phyloP scores from a whole-genome alignment of 2,888 invertebrate genomes.

The Macaria notata region DNA sequence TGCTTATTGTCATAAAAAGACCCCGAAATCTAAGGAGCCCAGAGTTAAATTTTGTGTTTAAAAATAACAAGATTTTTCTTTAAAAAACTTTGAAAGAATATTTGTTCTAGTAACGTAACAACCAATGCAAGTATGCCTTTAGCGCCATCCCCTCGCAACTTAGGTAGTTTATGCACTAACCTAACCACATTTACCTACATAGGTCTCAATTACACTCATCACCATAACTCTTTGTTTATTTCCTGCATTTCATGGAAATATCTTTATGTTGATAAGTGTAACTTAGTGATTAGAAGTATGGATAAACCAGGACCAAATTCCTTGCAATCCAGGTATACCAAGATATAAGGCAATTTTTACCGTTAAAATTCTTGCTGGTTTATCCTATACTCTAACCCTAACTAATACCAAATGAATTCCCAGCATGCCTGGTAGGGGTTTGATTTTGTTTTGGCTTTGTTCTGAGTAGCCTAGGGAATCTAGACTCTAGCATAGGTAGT shows the following conservation, averaged over 20 bases:
- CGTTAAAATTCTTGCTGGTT: no score
- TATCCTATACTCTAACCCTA: background rate
- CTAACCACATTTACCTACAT: conserved; percentile 1
- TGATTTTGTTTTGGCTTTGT: conserved; percentile 19
- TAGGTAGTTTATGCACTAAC: conserved; percentile 28
- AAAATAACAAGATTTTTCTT: no score
- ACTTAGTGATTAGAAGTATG: background rate
- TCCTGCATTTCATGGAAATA: no score
- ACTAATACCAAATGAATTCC: conserved; percentile 12
- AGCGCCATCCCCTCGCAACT: conserved; percentile 28
- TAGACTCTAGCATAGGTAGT: conserved; percentile 9
- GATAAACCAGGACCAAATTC: background rate
- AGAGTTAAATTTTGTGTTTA: no score
- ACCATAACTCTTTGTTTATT: background rate
- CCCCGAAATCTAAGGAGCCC: no score
- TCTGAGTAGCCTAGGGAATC: conserved; percentile 16
- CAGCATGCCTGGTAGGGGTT: conserved; percentile 21
- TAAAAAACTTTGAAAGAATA: no score
- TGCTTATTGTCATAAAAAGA: no score
- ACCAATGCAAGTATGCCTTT: conserved; percentile 23
- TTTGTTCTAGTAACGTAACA: conserved; percentile 11
- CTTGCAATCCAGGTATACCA: no score
- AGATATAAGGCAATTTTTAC: no score
- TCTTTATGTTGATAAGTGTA: no score
- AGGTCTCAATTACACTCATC: conserved; percentile 4